A percentile compares a stretch with the other conserved stretches of the same genome.
These are phyloP conservation scores for Drosophila anomalata DNA, from an alignment of 2,888 invertebrate genomes.

Conservation along the genomic window DNA sequence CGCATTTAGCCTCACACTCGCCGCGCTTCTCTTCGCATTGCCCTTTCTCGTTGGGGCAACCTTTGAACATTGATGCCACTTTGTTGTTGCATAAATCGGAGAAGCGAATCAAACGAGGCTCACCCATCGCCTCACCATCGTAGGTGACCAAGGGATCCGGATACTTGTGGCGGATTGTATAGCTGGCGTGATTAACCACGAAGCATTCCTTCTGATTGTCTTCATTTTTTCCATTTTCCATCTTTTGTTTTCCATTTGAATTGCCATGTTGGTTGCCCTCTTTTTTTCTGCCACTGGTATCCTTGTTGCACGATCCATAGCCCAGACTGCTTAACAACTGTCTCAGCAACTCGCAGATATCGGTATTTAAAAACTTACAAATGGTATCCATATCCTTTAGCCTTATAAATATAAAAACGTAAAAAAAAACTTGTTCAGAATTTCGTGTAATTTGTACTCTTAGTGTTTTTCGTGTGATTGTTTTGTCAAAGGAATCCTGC, in stretches of 20 bases:
- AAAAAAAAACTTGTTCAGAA: not conserved
- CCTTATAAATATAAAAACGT: not conserved
- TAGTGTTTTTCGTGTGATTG: not conserved
- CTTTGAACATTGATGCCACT: not conserved
- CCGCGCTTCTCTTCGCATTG: not conserved
- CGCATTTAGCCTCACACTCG: not conserved
- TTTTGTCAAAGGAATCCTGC: slow-evolving; percentile 18
- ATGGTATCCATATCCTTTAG: slow-evolving; percentile 39
- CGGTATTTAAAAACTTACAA: slow-evolving; percentile 30
- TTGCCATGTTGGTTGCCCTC: not conserved
- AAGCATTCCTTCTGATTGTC: not conserved
- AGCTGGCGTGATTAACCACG: slow-evolving; percentile 31
- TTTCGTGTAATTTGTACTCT: not conserved
- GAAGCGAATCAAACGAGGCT: slow-evolving; percentile 50
- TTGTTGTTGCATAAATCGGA: slow-evolving; percentile 38
- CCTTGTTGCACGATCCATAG: not conserved
- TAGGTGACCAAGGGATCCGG: slow-evolving; percentile 58
- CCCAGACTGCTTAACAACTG: not conserved
- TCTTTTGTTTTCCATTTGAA: too few relatives aligned
- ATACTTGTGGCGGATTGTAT: slow-evolving; percentile 50
- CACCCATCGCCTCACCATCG: slow-evolving; percentile 53
- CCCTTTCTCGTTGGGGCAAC: not conserved
- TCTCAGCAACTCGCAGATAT: slow-evolving; percentile 20
- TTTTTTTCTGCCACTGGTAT: too few relatives aligned
- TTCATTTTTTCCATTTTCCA: too few relatives aligned